Evolutionary conservation across 2,888 invertebrate species (phyloP).

Genomic region (Erebia palarica): DNA sequence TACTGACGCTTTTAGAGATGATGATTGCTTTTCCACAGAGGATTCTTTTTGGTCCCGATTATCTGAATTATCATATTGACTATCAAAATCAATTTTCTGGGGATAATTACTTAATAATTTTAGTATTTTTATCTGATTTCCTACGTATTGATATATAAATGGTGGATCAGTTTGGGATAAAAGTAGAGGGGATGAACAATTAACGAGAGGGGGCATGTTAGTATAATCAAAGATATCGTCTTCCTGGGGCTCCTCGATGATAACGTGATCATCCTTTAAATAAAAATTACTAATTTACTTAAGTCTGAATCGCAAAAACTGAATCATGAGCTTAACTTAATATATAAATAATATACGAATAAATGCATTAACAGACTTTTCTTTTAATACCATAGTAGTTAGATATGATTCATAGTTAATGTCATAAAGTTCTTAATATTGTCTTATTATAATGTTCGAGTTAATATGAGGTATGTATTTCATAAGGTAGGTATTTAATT

Average conservation of each 20-base stretch:
- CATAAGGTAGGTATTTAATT: slow-evolving; percentile 7
- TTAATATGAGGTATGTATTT: slow-evolving; percentile 22
- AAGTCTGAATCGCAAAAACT: slow-evolving; percentile 60
- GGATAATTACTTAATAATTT: slow-evolving; percentile 72
- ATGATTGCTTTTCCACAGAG: slow-evolving; percentile 32
- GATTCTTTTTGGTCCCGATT: slow-evolving; percentile 56
- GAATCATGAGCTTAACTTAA: slow-evolving; percentile 40
- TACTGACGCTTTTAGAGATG: slow-evolving; percentile 18
- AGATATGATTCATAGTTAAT: slow-evolving; percentile 5
- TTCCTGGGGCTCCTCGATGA: slow-evolving; percentile 79
- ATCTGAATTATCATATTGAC: slow-evolving; percentile 56
- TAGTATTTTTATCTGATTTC: slow-evolving; percentile 71
- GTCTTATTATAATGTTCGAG: slow-evolving; percentile 4
- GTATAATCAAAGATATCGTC: slow-evolving; percentile 73
- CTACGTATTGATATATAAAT: slow-evolving; percentile 74
- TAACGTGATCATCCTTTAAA: slow-evolving; percentile 80
- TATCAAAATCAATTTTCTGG: slow-evolving; percentile 54
- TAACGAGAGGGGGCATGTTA: slow-evolving; percentile 74
- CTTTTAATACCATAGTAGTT: slow-evolving; percentile 1
- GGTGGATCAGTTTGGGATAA: slow-evolving; percentile 74
- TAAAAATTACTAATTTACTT: slow-evolving; percentile 69
- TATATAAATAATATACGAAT: slow-evolving; percentile 54
- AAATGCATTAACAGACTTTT: slow-evolving; percentile 75
- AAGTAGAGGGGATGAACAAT: slow-evolving; percentile 63
- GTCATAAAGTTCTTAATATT: slow-evolving; percentile 10